These are phyloP conservation scores for Allobates femoralis DNA, from an alignment of 2,797 vertebrate species.

Conservation along the genomic window DNA sequence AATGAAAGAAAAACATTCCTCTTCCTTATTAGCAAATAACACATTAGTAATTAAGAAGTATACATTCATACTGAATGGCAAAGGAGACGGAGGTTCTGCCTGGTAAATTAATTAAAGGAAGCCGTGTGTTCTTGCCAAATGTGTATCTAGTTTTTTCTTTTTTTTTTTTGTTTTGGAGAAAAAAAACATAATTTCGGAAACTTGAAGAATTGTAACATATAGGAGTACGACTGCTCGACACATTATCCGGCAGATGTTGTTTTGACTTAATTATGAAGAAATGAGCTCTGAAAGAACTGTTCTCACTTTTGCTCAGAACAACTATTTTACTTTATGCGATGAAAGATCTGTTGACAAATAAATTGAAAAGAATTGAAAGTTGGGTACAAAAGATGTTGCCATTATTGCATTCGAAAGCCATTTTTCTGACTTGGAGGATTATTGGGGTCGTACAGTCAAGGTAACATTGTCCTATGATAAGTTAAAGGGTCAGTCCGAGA, in stretches of 20 bases:
- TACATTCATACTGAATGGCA: slow-evolving; percentile 37
- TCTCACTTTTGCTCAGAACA: slow-evolving; percentile 49
- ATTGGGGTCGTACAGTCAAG: not conserved
- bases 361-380: not conserved
- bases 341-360: slow-evolving; percentile 60
- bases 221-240: slow-evolving; percentile 49
- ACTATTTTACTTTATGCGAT: slow-evolving; percentile 39
- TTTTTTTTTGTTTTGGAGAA: slow-evolving; percentile 59
- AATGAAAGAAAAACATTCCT: slow-evolving; percentile 34
- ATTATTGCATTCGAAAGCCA: not conserved
- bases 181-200: slow-evolving; percentile 61
- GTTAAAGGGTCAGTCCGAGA: too few species aligned
- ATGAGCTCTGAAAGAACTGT: slow-evolving; percentile 48
- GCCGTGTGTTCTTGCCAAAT: slow-evolving; percentile 61
- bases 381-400: not conserved
- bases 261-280: slow-evolving; percentile 64
- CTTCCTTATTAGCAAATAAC: slow-evolving; percentile 47
- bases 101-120: slow-evolving; percentile 56
- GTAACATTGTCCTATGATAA: not conserved
- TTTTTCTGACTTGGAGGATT: not conserved
- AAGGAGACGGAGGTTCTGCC: slow-evolving; percentile 47
- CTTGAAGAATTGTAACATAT: slow-evolving; percentile 60
- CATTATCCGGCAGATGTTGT: slow-evolving; percentile 61
- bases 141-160: slow-evolving; percentile 47
- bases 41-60: slow-evolving; percentile 50